Base-by-base conservation (phyloP, 2,888 invertebrate genomes). In the Amphimallon solstitiale region DNA sequence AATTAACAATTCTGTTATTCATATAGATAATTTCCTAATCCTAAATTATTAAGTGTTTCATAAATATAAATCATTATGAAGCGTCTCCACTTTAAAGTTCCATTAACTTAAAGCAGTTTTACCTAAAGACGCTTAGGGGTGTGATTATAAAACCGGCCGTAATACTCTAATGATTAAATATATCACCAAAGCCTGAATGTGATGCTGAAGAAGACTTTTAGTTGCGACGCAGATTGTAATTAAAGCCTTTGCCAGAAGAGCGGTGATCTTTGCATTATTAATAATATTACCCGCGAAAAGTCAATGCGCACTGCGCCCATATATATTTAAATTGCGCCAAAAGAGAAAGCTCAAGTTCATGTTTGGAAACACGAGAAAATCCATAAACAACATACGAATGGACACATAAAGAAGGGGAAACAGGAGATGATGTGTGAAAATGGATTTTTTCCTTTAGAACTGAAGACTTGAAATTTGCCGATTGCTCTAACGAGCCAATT, bases 401-500 rank as follows among this genome's bases (percentile, higher is more conserved):
- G n/a, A n/a, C n/a, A n/a, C 19, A 46, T 46, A 17, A 14, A 9
- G 12, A 38, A 1, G 56, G 12, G 10, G 17, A 45, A 23, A 14
- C 23, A 17, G n/a, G 29, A 23, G 56, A 56, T 59, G 34, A 59
- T 29, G 29, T 17, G 23, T 23, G 40, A 43, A 59, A 59, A 59
- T 59, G 29, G 56, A 59, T 59, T 59, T 59, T n/a, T n/a, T n/a
- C n/a, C n/a, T n/a, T 59, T 59, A 59, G 56, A 29, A 5, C 56
- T 59, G 43, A 59, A 29, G 56, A 15, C 56, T 59, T 59, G 56
- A 34, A 45, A 59, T 59, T 59, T 43, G 56, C 34, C 63, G 52
- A 52, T 63, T 52, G 19, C 29, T 64, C 46, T 64, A 64, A 54
- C 64, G 54, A 64, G 45, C 46, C 52, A 64, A 56, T 64, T 64